Conservation (phyloP, 2,797 vertebrate species). For the Tadarida brasiliensis region DNA sequence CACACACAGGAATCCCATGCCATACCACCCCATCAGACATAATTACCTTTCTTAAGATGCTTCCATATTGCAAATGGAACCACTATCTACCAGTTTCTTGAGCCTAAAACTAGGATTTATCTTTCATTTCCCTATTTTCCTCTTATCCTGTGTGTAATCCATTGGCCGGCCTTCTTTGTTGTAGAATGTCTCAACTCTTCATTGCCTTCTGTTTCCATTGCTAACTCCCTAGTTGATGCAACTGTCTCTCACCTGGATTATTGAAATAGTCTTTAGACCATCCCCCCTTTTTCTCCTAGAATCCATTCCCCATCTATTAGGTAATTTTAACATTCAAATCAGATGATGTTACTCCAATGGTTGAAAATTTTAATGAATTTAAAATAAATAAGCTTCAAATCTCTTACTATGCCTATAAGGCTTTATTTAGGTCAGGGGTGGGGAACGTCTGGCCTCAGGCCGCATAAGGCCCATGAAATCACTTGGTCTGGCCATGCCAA, state of each 20-base stretch:
- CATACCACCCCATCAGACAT: not conserved
- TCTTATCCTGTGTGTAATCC: not conserved
- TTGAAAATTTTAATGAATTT: not conserved
- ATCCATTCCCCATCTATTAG: not conserved
- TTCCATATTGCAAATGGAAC: not conserved
- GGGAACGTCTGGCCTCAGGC: too few relatives aligned
- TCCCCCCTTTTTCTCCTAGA: not conserved
- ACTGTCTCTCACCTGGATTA: not conserved
- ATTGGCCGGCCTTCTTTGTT: not conserved
- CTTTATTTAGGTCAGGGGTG: too few relatives aligned
- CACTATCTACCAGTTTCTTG: not conserved
- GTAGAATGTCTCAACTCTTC: not conserved
- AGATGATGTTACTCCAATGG: not conserved
- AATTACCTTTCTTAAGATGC: not conserved
- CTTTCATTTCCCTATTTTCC: not conserved
- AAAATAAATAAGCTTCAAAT: not conserved
- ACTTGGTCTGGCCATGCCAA: too few relatives aligned
- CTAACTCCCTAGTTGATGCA: not conserved
- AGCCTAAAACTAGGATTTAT: not conserved
- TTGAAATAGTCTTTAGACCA: not conserved
- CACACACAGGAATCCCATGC: not conserved
- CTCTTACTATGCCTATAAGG: not conserved
- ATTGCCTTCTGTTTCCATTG: not conserved
- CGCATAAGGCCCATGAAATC: too few relatives aligned
- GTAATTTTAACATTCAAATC: conserved; percentile 24